Percentiles rank a stretch among this genome's conserved stretches.
Conservation (phyloP, 2,888 invertebrate species). For the Drosophila emarginata region DNA sequence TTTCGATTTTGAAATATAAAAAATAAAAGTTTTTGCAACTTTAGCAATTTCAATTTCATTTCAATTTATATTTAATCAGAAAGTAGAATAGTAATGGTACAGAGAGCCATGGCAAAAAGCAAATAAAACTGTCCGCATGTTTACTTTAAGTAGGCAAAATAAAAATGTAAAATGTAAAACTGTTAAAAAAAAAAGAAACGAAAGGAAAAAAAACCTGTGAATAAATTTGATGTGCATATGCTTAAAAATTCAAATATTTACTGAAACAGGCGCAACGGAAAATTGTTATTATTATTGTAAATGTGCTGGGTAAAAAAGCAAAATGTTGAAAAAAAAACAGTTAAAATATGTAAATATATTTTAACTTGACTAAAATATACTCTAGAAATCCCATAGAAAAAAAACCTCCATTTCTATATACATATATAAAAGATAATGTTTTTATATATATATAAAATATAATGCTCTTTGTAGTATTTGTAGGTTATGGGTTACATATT, state of each 20-base stretch:
- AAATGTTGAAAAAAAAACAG: constrained; percentile 21
- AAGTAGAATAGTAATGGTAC: not conserved
- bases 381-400: not conserved
- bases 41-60: not conserved
- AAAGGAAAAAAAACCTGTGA: constrained; percentile 18
- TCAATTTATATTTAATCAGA: constrained; percentile 6
- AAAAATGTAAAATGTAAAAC: constrained; percentile 4
- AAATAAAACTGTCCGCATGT: constrained; percentile 6
- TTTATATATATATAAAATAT: no score
- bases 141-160: constrained; percentile 7
- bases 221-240: constrained; percentile 61
- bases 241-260: constrained; percentile 75
- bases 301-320: constrained; percentile 42
- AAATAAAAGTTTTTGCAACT: not conserved
- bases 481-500: no score
- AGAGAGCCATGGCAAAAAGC: not conserved
- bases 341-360: constrained; percentile 1
- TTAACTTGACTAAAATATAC: not conserved
- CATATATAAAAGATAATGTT: no score
- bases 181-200: not conserved
- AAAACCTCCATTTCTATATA: no score
- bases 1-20: no score
- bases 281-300: constrained; percentile 68
- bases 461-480: no score
- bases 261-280: constrained; percentile 56